These are phyloP conservation scores for Neotoxoptera formosana DNA, from an alignment of 1,140 invertebrate species.

Conservation along the genomic window DNA sequence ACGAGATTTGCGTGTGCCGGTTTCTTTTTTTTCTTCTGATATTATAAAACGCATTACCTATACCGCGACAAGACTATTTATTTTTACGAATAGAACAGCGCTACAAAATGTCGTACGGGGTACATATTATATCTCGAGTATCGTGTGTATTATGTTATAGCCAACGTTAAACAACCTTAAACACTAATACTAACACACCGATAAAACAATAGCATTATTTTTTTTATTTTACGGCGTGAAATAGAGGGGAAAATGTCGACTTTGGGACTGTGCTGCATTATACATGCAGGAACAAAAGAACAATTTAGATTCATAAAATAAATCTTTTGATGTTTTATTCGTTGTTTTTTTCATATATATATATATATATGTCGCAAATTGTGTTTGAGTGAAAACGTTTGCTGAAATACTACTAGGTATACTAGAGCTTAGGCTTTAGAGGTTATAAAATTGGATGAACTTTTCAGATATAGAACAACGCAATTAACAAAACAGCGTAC, in stretches of 20 bases:
- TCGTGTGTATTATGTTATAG: background rate
- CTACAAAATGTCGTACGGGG: background rate
- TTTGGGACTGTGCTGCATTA: background rate
- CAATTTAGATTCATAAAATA: constrained; percentile 36
- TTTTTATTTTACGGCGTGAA: constrained; percentile 39
- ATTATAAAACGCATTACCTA: too few species aligned
- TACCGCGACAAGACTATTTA: background rate
- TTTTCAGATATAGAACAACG: background rate
- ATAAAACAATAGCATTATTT: constrained; percentile 28
- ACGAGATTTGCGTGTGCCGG: background rate
- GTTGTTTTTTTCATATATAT: background rate
- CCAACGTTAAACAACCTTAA: background rate
- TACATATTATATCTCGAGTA: background rate
- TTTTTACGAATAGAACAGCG: background rate
- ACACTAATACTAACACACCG: background rate
- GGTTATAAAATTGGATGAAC: constrained; percentile 24
- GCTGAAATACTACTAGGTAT: background rate
- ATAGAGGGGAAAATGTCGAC: background rate
- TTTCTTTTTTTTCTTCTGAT: background rate
- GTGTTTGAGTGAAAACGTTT: background rate
- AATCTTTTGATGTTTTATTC: constrained; percentile 49
- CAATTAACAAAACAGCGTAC: background rate
- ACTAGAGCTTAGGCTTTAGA: background rate
- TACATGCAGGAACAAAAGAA: constrained; percentile 3
- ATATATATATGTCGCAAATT: background rate